phyloP scores from a whole-genome alignment of 1,140 invertebrate genomes.

The Aphaenogaster rudis region DNA sequence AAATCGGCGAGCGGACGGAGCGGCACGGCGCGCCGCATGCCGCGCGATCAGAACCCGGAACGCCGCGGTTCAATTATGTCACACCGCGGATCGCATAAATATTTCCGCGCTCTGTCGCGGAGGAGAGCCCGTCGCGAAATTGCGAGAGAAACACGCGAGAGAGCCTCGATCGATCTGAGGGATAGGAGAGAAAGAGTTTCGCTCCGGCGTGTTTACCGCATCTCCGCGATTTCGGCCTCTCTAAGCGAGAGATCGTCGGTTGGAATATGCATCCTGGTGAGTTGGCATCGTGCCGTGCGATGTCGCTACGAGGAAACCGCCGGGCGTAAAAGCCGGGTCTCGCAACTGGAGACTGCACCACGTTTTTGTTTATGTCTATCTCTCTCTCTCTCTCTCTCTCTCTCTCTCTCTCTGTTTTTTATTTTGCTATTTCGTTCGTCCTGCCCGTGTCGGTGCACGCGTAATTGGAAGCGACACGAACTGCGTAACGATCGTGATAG shows the following conservation, averaged over 20 bases:
- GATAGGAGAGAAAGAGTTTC: neutral
- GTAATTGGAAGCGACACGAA: neutral
- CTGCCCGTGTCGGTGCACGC: neutral
- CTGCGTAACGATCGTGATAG: neutral
- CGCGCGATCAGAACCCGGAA: constrained; percentile 56
- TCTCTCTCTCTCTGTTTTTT: neutral
- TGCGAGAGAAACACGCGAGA: neutral
- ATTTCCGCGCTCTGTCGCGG: neutral
- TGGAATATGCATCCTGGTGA: constrained; percentile 37
- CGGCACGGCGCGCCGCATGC: neutral
- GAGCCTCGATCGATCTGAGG: neutral
- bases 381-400: neutral
- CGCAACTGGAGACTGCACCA: neutral
- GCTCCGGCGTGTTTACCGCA: constrained; percentile 61
- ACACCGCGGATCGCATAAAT: constrained; percentile 30
- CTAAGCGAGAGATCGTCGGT: constrained; percentile 47
- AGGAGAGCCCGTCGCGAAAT: neutral
- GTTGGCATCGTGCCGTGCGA: constrained; percentile 16
- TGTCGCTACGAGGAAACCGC: constrained; percentile 47
- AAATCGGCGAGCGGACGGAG: neutral
- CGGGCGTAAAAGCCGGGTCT: neutral
- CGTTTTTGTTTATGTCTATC: neutral
- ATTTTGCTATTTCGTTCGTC: neutral
- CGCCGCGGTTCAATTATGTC: constrained; percentile 69
- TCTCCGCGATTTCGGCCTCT: constrained; percentile 61